Base-by-base conservation (phyloP, 2,888 invertebrate species). In the Chymomyza amoena region DNA sequence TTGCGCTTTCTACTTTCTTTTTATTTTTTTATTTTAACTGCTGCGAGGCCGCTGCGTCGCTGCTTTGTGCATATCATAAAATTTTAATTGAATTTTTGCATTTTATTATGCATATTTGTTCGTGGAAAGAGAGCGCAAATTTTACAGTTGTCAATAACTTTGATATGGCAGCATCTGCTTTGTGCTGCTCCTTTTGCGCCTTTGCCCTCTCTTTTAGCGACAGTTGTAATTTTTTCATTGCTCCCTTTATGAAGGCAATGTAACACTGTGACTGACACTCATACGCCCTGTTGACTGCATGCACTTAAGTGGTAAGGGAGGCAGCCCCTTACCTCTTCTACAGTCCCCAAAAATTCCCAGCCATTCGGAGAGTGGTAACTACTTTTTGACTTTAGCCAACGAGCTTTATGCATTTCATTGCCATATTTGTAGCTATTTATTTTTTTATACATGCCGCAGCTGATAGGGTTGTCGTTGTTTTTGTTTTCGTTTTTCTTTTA, bases 1-100 rank as follows among this genome's bases (percentile, higher is more conserved):
- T 45, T 45, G 39, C 39, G 39, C 39, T 45, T 45, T 45, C 13
- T 74, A 63, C 70, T 74, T 74, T 63, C 70, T 71, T 64, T 39
- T 68, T 77, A 59, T 66, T 59, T 51, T 70, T 59, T 45, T 66
- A 15, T 28, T 60, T 62, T 74, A 63, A 64, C 32, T 64, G 61
- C 25, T 36, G 4, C 25, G 7, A 18, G 6, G 7, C 36, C n/a
- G 28, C 20, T 60, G 61, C 65, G 5, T 20, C 68, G 62, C 61
- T 76, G 75, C 83, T 82, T 82, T 86, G 79, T 79, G 80, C 78
- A 79, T 75, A 80, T 76, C 84, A 81, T 84, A 74, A 77, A 80
- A 80, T 83, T 84, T 84, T 84, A 84, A 84, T 84, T 87, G 87
- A 83, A 87, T 85, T 85, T 87, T 76, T 73, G 69, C 78, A 76